Evolutionary conservation across 2,797 vertebrate species (phyloP).

Genomic region (Phoxinus dragarum): DNA sequence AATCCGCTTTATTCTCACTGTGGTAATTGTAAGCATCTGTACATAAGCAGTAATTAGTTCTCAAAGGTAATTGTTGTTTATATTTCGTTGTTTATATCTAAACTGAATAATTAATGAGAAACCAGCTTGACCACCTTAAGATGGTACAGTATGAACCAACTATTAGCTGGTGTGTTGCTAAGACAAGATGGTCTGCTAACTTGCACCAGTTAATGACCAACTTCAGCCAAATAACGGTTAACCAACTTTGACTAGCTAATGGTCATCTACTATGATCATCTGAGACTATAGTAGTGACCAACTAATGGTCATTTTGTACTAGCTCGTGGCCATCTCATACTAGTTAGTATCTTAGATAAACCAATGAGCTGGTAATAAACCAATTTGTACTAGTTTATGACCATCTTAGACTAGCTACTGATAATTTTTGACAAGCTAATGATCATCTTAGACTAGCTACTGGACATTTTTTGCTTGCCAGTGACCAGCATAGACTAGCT

Average conservation of each 20-base stretch:
- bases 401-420: background rate
- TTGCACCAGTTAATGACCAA: background rate
- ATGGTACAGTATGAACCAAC: background rate
- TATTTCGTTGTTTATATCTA: too few relatives aligned
- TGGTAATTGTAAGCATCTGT: background rate
- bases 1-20: background rate
- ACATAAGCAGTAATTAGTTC: background rate
- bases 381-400: background rate
- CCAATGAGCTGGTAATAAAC: background rate
- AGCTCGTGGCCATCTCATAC: background rate
- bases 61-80: background rate
- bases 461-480: background rate
- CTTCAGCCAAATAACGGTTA: background rate
- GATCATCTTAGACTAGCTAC: background rate
- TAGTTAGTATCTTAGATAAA: background rate
- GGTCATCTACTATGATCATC: background rate
- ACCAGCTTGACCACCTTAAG: background rate
- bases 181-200: background rate
- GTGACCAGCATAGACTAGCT: background rate
- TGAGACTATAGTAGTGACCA: background rate
- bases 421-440: background rate
- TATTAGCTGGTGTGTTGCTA: background rate
- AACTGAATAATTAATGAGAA: background rate
- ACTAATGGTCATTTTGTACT: background rate
- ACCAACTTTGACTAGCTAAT: background rate